Evolutionary conservation across 2,113 vertebrate genomes (phyloP).

Genomic region (Pelobates fuscus): DNA sequence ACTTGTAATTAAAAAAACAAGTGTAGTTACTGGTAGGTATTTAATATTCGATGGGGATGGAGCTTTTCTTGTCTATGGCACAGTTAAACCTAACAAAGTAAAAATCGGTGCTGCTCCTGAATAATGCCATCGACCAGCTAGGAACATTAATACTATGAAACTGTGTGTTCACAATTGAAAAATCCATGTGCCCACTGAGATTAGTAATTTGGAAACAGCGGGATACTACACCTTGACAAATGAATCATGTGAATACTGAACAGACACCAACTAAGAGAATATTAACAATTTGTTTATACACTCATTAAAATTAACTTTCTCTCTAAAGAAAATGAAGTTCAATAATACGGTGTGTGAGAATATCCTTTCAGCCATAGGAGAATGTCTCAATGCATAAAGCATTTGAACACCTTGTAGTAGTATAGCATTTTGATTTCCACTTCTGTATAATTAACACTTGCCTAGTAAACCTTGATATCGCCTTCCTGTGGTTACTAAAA

Average conservation of each 20-base stretch:
- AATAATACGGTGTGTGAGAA: too few species aligned
- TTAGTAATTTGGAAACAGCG: slow-evolving; percentile 24
- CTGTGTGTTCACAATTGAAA: slow-evolving; percentile 21
- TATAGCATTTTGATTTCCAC: too few species aligned
- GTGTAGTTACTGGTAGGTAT: background rate
- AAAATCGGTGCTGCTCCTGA: slow-evolving; percentile 11
- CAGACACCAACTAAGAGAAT: too few species aligned
- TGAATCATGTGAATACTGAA: slow-evolving; percentile 16
- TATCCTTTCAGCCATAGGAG: background rate
- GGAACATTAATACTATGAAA: slow-evolving; percentile 19
- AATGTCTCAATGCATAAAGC: too few species aligned
- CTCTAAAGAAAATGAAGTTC: too few species aligned
- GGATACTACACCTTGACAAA: slow-evolving; percentile 27
- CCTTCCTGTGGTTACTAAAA: too few species aligned
- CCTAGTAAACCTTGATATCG: too few species aligned
- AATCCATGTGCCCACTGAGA: slow-evolving; percentile 11
- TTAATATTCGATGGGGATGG: background rate
- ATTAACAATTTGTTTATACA: background rate
- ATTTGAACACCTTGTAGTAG: too few species aligned
- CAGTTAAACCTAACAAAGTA: background rate
- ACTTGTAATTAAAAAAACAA: background rate
- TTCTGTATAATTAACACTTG: too few species aligned
- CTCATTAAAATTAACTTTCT: background rate
- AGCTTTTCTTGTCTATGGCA: background rate
- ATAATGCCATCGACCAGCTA: slow-evolving; percentile 1